Conservation (phyloP, 1,140 invertebrate species). For the Diorhabda sublineata region DNA sequence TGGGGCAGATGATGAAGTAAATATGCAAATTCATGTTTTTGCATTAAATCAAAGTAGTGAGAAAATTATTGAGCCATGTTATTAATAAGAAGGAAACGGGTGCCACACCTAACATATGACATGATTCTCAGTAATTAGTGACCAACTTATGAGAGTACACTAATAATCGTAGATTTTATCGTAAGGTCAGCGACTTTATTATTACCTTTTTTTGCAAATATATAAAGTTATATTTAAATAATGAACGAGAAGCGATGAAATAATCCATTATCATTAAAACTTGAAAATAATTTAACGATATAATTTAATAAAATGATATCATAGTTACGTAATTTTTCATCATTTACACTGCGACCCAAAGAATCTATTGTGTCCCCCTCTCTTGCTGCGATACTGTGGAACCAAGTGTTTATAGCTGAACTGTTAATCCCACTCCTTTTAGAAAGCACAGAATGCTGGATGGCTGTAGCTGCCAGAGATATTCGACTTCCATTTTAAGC, state of each 20-base stretch:
- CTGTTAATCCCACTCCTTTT: no score
- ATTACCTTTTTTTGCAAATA: conserved; percentile 23
- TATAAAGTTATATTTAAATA: background rate
- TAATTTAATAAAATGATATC: no score
- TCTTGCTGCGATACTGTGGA: no score
- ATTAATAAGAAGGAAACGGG: conserved; percentile 24
- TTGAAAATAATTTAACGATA: no score
- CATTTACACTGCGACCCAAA: no score
- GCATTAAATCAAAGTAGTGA: background rate
- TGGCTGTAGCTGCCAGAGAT: no score
- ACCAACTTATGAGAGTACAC: conserved; percentile 25
- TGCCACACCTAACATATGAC: conserved; percentile 29
- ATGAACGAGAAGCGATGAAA: background rate
- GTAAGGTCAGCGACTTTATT: conserved; percentile 23
- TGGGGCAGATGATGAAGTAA: background rate
- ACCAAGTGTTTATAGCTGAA: no score
- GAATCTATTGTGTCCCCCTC: no score
- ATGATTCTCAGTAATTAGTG: conserved; percentile 30
- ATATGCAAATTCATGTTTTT: conserved; percentile 5
- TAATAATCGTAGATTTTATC: conserved; percentile 29
- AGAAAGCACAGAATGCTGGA: no score
- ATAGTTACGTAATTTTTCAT: no score
- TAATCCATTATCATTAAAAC: background rate
- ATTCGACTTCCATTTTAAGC: no score
- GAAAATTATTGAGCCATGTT: conserved; percentile 10